These are phyloP conservation scores for Apteryx owenii DNA, from an alignment of 2,113 vertebrate genomes.

Conservation along the genomic window DNA sequence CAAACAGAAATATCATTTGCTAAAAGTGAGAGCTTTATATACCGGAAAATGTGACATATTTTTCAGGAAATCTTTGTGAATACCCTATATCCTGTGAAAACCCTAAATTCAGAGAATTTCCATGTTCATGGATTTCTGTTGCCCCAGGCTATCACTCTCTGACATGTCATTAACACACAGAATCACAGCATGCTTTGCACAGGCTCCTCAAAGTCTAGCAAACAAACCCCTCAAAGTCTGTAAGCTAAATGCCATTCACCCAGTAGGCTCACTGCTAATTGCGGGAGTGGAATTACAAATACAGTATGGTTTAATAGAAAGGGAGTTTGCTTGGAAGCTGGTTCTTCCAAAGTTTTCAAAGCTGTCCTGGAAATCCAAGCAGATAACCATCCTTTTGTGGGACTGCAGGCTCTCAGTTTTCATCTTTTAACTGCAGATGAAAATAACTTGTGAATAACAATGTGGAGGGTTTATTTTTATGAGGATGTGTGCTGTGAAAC, in stretches of 20 bases:
- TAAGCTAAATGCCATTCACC: background rate
- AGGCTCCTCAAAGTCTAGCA: background rate
- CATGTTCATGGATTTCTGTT: background rate
- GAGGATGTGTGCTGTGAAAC: background rate
- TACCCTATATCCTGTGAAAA: background rate
- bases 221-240: background rate
- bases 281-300: background rate
- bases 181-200: background rate
- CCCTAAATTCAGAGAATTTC: background rate
- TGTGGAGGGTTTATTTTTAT: background rate
- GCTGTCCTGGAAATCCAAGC: background rate
- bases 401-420: background rate
- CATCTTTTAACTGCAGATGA: background rate
- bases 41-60: background rate
- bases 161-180: constrained; percentile 8
- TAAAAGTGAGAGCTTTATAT: background rate
- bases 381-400: background rate
- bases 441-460: background rate
- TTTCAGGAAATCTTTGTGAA: background rate
- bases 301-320: background rate
- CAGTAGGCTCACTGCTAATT: background rate
- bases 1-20: background rate
- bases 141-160: background rate
- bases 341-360: background rate
- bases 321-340: background rate